Conservation (phyloP, 2,888 invertebrate genomes). For the Zonitis immaculata region DNA sequence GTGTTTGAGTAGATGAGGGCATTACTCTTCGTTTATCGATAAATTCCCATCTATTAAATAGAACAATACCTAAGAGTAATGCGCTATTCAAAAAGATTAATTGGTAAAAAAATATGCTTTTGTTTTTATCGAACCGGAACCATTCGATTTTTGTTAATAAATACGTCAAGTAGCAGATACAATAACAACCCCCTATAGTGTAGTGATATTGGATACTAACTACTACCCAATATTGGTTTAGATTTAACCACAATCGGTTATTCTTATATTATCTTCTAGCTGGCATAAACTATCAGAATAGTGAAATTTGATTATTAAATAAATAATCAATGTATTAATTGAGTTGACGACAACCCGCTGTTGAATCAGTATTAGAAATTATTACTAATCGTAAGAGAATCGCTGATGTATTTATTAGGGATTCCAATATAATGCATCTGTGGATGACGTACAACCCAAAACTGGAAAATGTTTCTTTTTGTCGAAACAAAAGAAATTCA, state of each 20-base stretch:
- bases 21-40: conserved; percentile 16
- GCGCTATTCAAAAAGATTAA: conserved; percentile 29
- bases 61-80: conserved; percentile 27
- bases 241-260: conserved; percentile 16
- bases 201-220: conserved; percentile 26
- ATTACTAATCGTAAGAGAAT: background rate
- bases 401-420: background rate
- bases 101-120: conserved; percentile 32
- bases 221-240: conserved; percentile 9
- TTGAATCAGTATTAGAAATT: too few species aligned
- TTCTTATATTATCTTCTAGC: conserved; percentile 7
- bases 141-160: conserved; percentile 28
- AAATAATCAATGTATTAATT: background rate
- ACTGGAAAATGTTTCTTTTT: background rate
- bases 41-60: conserved; percentile 27
- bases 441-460: background rate
- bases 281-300: background rate
- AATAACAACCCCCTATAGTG: conserved; percentile 30
- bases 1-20: conserved; percentile 3
- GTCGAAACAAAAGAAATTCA: background rate
- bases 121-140: conserved; percentile 22
- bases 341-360: background rate
- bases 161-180: conserved; percentile 23
- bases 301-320: background rate
- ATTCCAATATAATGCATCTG: background rate